Evolutionary conservation across 2,113 vertebrate species (phyloP).

Genomic region (Gobiocypris rarus): DNA sequence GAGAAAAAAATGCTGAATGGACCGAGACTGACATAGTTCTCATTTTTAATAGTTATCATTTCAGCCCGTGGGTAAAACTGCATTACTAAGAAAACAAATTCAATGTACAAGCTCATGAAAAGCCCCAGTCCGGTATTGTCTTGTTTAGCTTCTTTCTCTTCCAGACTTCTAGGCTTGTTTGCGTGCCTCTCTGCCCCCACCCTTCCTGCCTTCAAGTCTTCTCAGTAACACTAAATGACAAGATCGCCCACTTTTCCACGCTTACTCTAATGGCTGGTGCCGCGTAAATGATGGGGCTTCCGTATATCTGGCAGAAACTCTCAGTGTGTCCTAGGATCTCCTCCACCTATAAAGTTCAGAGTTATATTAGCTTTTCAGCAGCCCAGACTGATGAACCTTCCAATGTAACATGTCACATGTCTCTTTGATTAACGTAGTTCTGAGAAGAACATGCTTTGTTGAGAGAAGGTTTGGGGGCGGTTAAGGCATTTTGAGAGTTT

Average conservation of each 20-base stretch:
- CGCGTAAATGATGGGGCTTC: slow-evolving; percentile 52
- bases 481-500: not conserved
- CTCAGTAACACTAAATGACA: slow-evolving; percentile 52
- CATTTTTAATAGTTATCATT: slow-evolving; percentile 49
- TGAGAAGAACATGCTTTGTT: not conserved
- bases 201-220: slow-evolving; percentile 21
- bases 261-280: slow-evolving; percentile 46
- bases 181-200: slow-evolving; percentile 7
- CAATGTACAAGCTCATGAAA: slow-evolving; percentile 36
- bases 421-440: slow-evolving; percentile 6
- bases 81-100: slow-evolving; percentile 42
- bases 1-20: not conserved
- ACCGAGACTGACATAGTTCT: slow-evolving; percentile 47
- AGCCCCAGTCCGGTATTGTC: slow-evolving; percentile 21
- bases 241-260: slow-evolving; percentile 45
- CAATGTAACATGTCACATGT: slow-evolving; percentile 5
- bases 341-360: not conserved
- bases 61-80: slow-evolving; percentile 47
- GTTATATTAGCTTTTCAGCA: slow-evolving; percentile 18
- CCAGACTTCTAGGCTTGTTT: slow-evolving; percentile 24
- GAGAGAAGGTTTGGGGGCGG: not conserved
- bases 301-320: slow-evolving; percentile 26
- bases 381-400: slow-evolving; percentile 1
- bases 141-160: slow-evolving; percentile 38
- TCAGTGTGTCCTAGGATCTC: not conserved